These are phyloP conservation scores for Serinus canaria DNA, from an alignment of 2,113 vertebrate species.

Conservation along the genomic window DNA sequence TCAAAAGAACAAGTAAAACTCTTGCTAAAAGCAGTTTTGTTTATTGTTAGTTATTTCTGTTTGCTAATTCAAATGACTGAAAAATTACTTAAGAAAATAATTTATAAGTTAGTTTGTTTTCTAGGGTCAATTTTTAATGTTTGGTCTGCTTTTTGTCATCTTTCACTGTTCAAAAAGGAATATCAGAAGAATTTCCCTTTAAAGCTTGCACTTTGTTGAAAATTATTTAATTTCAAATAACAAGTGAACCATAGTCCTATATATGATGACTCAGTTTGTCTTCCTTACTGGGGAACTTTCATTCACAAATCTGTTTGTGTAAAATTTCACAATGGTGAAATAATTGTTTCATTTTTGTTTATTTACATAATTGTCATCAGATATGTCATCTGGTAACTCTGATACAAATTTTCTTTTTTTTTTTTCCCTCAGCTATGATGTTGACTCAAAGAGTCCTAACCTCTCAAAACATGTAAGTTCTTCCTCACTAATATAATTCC, in stretches of 20 bases:
- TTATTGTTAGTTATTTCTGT: not conserved
- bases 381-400: not conserved
- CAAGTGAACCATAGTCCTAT: not conserved
- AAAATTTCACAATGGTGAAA: not conserved
- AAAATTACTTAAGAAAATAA: not conserved
- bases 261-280: not conserved
- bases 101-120: not conserved
- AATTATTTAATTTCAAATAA: not conserved
- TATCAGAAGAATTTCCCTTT: not conserved
- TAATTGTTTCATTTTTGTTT: not conserved
- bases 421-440: conserved; percentile 84
- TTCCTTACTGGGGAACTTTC: not conserved
- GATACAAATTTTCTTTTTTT: not conserved
- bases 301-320: not conserved
- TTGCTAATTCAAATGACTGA: not conserved
- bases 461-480: conserved; percentile 94
- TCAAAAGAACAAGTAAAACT: not conserved
- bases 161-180: not conserved
- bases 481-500: not conserved
- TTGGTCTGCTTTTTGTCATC: not conserved
- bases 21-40: not conserved
- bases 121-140: not conserved
- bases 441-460: conserved; percentile 96
- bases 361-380: not conserved
- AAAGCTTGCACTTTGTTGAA: not conserved